Conservation (phyloP, 2,888 invertebrate species). For the Scrobipalpa costella region DNA sequence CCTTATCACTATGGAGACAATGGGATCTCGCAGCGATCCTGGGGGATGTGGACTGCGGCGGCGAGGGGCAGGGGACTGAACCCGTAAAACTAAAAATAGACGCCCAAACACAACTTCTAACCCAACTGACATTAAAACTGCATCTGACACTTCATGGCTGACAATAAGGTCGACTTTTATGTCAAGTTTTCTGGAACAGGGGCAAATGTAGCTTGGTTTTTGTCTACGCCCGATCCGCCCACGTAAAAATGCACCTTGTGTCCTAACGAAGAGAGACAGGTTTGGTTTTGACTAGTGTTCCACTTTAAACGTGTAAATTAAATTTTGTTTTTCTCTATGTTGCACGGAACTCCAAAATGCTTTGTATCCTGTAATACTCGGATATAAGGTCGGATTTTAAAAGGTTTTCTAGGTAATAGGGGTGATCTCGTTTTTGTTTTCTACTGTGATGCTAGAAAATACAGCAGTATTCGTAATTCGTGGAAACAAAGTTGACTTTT, state of each 20-base stretch:
- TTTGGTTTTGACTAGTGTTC: constrained; percentile 1
- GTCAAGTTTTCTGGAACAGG: not conserved
- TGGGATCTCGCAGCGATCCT: constrained; percentile 9
- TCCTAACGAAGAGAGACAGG: constrained; percentile 8
- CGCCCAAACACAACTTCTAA: constrained; percentile 53
- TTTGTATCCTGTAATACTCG: not conserved
- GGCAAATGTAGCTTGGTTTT: constrained; percentile 17
- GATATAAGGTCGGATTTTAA: constrained; percentile 17
- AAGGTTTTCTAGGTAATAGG: not conserved
- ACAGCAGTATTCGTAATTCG: not conserved
- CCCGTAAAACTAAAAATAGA: constrained; percentile 78
- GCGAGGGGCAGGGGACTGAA: constrained; percentile 62
- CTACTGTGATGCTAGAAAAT: not conserved
- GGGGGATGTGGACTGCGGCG: constrained; percentile 4
- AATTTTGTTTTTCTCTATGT: constrained; percentile 5
- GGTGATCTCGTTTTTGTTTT: not conserved
- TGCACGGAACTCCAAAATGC: not conserved
- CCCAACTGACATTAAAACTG: not conserved
- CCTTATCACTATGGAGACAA: constrained; percentile 30
- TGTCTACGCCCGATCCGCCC: constrained; percentile 22
- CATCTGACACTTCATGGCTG: not conserved
- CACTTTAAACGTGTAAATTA: constrained; percentile 15
- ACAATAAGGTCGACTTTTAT: constrained; percentile 7
- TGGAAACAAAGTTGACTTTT: constrained; percentile 1
- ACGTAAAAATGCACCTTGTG: constrained; percentile 15